Evolutionary conservation across 2,797 vertebrate genomes (phyloP), one percentile per base, ranked within the genome.

Genomic region (Cyclopterus lumpus): DNA sequence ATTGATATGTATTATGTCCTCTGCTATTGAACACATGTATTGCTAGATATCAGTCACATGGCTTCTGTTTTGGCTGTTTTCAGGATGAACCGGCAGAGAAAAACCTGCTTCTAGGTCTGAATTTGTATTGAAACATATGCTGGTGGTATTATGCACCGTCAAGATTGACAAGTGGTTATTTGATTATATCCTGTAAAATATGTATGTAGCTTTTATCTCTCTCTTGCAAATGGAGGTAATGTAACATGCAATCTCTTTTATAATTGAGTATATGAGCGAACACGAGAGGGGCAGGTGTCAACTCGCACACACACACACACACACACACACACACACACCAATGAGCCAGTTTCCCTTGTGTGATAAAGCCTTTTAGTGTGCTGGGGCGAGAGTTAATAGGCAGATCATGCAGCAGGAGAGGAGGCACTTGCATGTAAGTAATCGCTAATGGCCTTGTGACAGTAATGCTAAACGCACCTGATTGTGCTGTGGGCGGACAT

Each of bases 381-480:
- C 28, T 42, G 60, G 54, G 54, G 48, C 32, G 10, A 62, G 26
- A 54, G 54, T 57, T 57, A 58, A 75, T 76, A 83, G 62, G 57
- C 57, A 28, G 14, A 49, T 68, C 51, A 67, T 40, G 15, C 24
- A 34, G 65, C 36, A 12, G 71, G 53, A 79, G 36, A 61, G 63
- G 16, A 75, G 54, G 75, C 64, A 26, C 63, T 64, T 63, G 24
- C 51, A 30, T 69, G 62, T 60, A 60, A 81, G 79, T 73, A 60
- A 55, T 57, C 1, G 2, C 66, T 67, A 86, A 85, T 75, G 67
- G 73, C 58, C 40, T 75, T 66, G 61, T 75, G 71, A 73, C 64
- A 40, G 70, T 18, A 59, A 40, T 9, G 55, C 58, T 65, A 60
- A 67, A 80, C 54, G 57, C 34, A 65, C 46, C 71, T 80, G 71